Evolutionary conservation across 2,113 vertebrate species (phyloP).

Genomic region (Etheostoma cragini): DNA sequence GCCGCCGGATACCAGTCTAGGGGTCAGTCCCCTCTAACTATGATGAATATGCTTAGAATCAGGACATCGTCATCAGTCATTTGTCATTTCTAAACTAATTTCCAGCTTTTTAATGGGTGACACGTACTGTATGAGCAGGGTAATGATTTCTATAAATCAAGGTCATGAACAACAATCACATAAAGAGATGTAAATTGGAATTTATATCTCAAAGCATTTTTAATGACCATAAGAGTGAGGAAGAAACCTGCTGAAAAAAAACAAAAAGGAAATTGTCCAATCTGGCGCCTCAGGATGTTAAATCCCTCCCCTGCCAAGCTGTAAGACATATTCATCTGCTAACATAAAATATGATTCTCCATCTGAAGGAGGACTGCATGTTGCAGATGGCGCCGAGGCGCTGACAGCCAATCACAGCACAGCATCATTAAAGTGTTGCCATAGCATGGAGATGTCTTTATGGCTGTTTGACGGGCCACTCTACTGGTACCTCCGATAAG

Average conservation of each 20-base stretch:
- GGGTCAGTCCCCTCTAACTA: background rate
- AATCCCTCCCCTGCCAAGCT: constrained; percentile 19
- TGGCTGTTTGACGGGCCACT: constrained; percentile 33
- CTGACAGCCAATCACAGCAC: constrained; percentile 65
- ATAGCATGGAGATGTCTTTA: constrained; percentile 40
- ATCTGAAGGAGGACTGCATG: constrained; percentile 17
- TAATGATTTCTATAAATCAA: constrained; percentile 21
- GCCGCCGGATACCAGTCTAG: no score
- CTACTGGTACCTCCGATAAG: constrained; percentile 38
- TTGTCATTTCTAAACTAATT: background rate
- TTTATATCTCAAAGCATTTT: constrained; percentile 29
- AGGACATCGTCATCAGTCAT: constrained; percentile 12
- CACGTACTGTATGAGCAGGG: background rate
- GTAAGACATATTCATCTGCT: constrained; percentile 23
- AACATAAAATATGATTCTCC: constrained; percentile 35
- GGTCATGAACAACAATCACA: constrained; percentile 23
- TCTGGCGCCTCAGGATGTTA: constrained; percentile 8
- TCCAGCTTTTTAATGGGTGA: background rate
- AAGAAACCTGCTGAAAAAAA: constrained; percentile 20
- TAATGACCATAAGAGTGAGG: constrained; percentile 6
- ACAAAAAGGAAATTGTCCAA: constrained; percentile 16
- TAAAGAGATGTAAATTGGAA: constrained; percentile 27
- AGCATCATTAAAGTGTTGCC: constrained; percentile 52
- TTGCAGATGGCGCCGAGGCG: constrained; percentile 41
- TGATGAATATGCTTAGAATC: background rate